These are phyloP conservation scores for Emydura subglobosa DNA, from an alignment of 2,113 vertebrate genomes.

Conservation along the genomic window DNA sequence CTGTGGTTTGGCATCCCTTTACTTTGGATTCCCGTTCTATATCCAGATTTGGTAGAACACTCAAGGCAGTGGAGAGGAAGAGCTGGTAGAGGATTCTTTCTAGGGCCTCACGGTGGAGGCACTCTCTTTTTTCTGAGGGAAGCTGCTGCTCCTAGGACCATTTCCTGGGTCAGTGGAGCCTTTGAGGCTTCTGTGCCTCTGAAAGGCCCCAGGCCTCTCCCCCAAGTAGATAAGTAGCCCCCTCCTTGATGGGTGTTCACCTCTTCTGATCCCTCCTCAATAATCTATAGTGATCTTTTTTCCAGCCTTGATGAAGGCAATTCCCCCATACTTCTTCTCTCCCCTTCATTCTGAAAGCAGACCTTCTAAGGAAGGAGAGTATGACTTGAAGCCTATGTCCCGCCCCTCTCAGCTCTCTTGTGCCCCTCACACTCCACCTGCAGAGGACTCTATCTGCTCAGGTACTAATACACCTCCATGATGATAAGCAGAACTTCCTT, in stretches of 20 bases:
- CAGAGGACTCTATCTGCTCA: background rate
- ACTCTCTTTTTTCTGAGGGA: rapidly evolving
- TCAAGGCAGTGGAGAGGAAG: background rate
- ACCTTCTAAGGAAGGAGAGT: background rate
- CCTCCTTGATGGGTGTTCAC: background rate
- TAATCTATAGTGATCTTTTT: background rate
- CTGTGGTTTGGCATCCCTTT: background rate
- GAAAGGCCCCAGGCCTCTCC: background rate
- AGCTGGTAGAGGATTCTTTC: background rate
- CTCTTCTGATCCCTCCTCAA: background rate
- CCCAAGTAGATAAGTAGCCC: background rate
- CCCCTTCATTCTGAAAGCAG: background rate
- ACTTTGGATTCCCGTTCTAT: background rate
- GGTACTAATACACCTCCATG: background rate
- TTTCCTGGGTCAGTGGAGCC: background rate
- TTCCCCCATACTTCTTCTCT: background rate
- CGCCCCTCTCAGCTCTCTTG: background rate
- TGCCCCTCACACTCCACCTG: background rate
- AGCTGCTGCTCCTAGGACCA: background rate
- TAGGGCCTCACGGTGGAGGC: background rate
- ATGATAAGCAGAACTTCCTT: background rate
- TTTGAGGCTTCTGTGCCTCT: background rate
- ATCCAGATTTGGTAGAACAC: background rate
- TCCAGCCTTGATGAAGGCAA: background rate
- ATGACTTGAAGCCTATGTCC: background rate